A percentile compares a stretch with the other conserved stretches of the same genome.
These are phyloP conservation scores for Catostylus mosaicus DNA, from an alignment of 30 jellyfish, hydroid and myxozoan genomes.

Conservation along the genomic window DNA sequence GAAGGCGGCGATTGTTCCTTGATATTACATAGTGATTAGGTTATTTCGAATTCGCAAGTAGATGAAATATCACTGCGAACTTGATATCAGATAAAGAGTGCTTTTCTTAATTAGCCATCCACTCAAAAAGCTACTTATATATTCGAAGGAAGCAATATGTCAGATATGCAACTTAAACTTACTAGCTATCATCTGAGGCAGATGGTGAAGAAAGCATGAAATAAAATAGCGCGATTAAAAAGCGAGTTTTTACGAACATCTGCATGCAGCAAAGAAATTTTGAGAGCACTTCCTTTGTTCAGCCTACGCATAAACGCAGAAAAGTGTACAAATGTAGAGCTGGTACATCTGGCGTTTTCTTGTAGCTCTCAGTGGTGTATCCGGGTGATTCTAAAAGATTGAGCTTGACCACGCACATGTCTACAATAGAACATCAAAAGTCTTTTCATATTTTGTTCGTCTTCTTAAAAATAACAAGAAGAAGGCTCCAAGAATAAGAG, in stretches of 20 bases:
- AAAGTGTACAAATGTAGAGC: not conserved
- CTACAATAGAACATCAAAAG: not conserved
- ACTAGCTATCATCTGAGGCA: not conserved
- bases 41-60: too few species aligned
- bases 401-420: conserved; percentile 3
- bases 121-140: too few species aligned
- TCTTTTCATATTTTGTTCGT: not conserved
- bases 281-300: not conserved
- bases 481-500: not conserved
- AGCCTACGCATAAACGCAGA: not conserved
- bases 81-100: too few species aligned
- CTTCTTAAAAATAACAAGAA: not conserved
- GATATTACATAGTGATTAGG: too few species aligned
- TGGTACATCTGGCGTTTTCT: conserved; percentile 44
- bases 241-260: not conserved
- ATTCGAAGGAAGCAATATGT: too few species aligned
- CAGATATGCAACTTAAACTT: not conserved
- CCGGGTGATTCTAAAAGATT: conserved; percentile 9
- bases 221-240: not conserved
- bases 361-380: conserved; percentile 29
- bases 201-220: not conserved
- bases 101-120: too few species aligned
- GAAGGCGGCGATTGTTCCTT: too few species aligned
- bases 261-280: not conserved
- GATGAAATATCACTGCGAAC: too few species aligned